Base-by-base conservation (phyloP, 2,113 vertebrate genomes). In the Acrocephalus arundinaceus region DNA sequence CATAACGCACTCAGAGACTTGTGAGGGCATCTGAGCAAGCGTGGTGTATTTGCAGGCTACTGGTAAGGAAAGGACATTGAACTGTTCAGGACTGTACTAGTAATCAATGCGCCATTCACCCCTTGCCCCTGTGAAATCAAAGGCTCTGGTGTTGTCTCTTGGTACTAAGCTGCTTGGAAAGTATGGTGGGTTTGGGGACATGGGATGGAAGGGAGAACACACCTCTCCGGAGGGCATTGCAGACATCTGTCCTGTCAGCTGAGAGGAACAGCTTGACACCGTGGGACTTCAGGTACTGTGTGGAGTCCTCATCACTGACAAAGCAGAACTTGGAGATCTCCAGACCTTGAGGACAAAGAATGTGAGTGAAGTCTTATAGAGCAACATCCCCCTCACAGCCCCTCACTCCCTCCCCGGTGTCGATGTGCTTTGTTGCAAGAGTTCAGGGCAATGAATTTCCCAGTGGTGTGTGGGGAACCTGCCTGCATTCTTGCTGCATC, bases 321-420 rank as follows among this genome's bases (percentile, higher is more conserved):
- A 99, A 98, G 92, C 97, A 98, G 96, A 99, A 99, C 75, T 97
- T 97, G 90, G 98, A 94, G 77, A 99, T 97, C 51, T 98, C 97
- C 49, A 99, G 95, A 91, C 98, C 98, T 99, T 89, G 17, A 11
- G 31, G 24, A 87, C 39, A 94, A 79, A 46, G 65, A 28, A 79
- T 13, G 10, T 43, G 52, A 88, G 21, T 48, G 78, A 92, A 94
- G 35, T 51, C 37, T 74, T 77, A 93, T 2, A 23, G 21, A 43
- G 23, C n/a, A 85, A 75, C 25, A 70, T 33, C 33, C 4, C 46
- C 7, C 41, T 79, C 0, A 6, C 6, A 82, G 66, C 7, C 9
- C 28, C 23, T 30, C 9, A 15, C 14, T 31, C 22, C 19, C 31
- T 66, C 61, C 48, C 27, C 0, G 1, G 14, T 67, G 65, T 85